Conservation (phyloP, 2,888 invertebrate species). For the Lasioglossum zephyrum region DNA sequence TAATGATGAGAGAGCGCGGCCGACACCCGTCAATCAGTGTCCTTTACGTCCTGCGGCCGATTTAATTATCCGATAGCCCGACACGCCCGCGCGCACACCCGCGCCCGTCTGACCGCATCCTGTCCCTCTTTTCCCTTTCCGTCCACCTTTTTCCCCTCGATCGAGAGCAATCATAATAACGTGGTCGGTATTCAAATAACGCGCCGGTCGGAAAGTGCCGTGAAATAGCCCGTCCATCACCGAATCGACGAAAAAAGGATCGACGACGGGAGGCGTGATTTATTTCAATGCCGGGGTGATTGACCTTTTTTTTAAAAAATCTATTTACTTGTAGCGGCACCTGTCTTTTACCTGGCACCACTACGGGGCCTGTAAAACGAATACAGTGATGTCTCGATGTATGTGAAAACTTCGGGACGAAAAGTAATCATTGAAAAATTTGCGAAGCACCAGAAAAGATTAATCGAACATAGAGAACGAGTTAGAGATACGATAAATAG, state of each 20-base stretch:
- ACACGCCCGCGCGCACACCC: slow-evolving; percentile 19
- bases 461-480: no score
- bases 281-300: not conserved
- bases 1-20: slow-evolving; percentile 81
- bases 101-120: slow-evolving; percentile 44
- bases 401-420: no score
- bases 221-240: slow-evolving; percentile 59
- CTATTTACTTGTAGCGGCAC: not conserved
- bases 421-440: no score
- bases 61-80: slow-evolving; percentile 84
- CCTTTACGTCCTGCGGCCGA: slow-evolving; percentile 75
- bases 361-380: no score
- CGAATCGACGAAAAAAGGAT: slow-evolving; percentile 56
- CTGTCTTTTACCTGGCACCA: not conserved
- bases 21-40: slow-evolving; percentile 77
- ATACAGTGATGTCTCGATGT: no score
- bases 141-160: slow-evolving; percentile 50
- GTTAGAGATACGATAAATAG: not conserved
- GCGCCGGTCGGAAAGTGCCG: slow-evolving; percentile 54
- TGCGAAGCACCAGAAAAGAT: no score
- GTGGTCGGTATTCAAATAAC: slow-evolving; percentile 62
- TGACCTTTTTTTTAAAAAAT: not conserved
- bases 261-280: slow-evolving; percentile 51
- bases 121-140: slow-evolving; percentile 37
- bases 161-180: slow-evolving; percentile 70